Evolutionary conservation across 1,140 invertebrate genomes (phyloP).

Genomic region (Tyrophagus putrescentiae): DNA sequence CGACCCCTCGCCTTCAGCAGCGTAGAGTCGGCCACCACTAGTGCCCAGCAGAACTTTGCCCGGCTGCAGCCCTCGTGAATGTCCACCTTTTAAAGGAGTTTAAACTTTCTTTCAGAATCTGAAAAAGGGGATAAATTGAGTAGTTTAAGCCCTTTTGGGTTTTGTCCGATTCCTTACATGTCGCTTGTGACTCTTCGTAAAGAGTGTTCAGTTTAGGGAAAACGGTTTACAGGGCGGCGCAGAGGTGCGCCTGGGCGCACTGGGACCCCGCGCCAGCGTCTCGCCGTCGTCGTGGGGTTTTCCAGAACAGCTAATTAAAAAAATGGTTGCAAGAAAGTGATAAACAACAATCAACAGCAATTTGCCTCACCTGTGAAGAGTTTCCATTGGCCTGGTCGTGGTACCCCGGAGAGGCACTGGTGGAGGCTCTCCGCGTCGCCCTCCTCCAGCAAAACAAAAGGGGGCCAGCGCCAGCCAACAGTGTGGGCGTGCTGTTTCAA

Average conservation of each 20-base stretch:
- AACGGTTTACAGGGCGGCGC: conserved; percentile 84
- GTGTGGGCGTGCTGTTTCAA: conserved; percentile 65
- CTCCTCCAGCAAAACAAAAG: conserved; percentile 79
- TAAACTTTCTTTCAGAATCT: conserved; percentile 85
- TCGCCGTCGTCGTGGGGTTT: conserved; percentile 92
- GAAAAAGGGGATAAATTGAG: conserved; percentile 15
- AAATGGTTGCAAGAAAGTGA: conserved; percentile 16
- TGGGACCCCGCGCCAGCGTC: conserved; percentile 77
- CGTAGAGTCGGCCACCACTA: conserved; percentile 75
- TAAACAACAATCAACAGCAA: conserved; percentile 13
- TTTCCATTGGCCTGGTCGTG: conserved; percentile 20
- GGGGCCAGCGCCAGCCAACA: conserved; percentile 83
- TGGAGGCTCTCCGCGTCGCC: conserved; percentile 66
- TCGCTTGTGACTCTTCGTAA: conserved; percentile 66
- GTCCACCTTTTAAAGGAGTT: conserved; percentile 68
- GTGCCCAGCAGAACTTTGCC: conserved; percentile 85
- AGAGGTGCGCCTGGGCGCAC: conserved; percentile 73
- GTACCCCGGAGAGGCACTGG: conserved; percentile 44
- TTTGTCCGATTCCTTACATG: conserved; percentile 45
- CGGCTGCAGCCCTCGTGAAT: conserved; percentile 88
- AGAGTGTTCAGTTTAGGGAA: conserved; percentile 76
- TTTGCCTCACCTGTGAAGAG: conserved; percentile 8
- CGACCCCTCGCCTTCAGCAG: conserved; percentile 83
- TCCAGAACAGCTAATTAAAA: conserved; percentile 54
- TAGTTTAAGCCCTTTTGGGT: not conserved